phyloP scores from a whole-genome alignment of 2,888 invertebrate genomes.

The Lydus trimaculatus region DNA sequence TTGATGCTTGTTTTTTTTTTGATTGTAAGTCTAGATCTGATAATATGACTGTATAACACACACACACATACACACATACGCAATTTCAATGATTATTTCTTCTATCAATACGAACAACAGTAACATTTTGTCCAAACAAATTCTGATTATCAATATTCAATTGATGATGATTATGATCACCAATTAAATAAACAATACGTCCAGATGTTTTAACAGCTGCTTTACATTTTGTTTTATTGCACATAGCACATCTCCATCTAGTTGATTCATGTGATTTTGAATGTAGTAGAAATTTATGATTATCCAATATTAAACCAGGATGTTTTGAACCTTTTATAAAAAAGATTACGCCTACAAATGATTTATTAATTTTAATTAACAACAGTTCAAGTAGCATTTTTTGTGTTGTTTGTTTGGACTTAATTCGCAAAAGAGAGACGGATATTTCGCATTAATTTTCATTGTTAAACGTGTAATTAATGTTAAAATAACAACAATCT shows the following conservation, averaged over 20 bases:
- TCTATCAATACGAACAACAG: neutral
- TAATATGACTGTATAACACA: too few relatives aligned
- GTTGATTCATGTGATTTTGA: constrained; percentile 17
- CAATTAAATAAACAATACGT: constrained; percentile 16
- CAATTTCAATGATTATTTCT: neutral
- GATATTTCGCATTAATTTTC: too few relatives aligned
- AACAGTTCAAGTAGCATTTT: too few relatives aligned
- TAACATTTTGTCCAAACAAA: constrained; percentile 11
- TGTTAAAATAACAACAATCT: too few relatives aligned
- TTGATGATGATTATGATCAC: constrained; percentile 29
- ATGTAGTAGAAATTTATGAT: constrained; percentile 20
- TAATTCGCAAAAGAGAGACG: too few relatives aligned
- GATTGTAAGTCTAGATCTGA: too few relatives aligned
- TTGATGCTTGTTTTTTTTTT: too few relatives aligned
- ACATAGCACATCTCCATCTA: constrained; percentile 12
- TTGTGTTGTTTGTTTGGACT: too few relatives aligned
- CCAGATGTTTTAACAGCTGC: constrained; percentile 22
- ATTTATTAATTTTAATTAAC: too few relatives aligned
- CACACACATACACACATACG: too few relatives aligned
- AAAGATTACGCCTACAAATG: constrained; percentile 26
- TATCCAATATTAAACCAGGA: constrained; percentile 22
- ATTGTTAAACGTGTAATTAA: too few relatives aligned
- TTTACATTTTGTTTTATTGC: constrained; percentile 22
- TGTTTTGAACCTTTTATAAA: constrained; percentile 32
- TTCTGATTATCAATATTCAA: neutral